These are phyloP conservation scores for Drosophila histrio DNA, from an alignment of 2,888 invertebrate species.

Conservation along the genomic window DNA sequence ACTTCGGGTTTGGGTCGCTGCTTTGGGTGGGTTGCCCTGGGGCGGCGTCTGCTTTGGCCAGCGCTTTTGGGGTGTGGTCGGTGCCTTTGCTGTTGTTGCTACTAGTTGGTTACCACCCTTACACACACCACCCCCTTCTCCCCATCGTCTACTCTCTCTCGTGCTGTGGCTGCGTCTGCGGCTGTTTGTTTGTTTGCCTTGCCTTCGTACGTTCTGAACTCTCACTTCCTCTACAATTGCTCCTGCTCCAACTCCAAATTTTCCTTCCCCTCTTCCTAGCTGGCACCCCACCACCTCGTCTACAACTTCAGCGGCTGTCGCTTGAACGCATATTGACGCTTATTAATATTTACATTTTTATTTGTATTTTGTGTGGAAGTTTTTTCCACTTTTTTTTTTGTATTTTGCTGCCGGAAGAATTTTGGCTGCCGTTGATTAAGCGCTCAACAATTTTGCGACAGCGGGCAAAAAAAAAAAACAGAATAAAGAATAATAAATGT, in stretches of 20 bases:
- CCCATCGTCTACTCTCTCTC: neutral
- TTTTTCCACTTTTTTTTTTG: slow-evolving; percentile 17
- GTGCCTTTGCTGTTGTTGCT: slow-evolving; percentile 1
- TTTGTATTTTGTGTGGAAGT: slow-evolving; percentile 55
- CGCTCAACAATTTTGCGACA: slow-evolving; percentile 61
- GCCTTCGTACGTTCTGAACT: slow-evolving; percentile 30
- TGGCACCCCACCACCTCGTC: neutral
- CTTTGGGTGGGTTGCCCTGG: slow-evolving; percentile 8
- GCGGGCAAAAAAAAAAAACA: slow-evolving; percentile 8
- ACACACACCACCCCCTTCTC: neutral
- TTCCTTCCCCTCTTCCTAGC: neutral
- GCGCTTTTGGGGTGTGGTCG: slow-evolving; percentile 42
- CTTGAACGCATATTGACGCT: slow-evolving; percentile 76
- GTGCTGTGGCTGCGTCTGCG: slow-evolving; percentile 32
- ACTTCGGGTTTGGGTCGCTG: slow-evolving; percentile 27
- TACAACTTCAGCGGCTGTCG: slow-evolving; percentile 28
- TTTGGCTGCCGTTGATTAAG: slow-evolving; percentile 70
- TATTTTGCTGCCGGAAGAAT: slow-evolving; percentile 15
- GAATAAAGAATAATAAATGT: slow-evolving; percentile 46
- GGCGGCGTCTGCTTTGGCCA: slow-evolving; percentile 45
- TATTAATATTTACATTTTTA: slow-evolving; percentile 81
- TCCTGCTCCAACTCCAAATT: neutral
- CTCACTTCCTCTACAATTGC: neutral
- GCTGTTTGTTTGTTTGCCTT: slow-evolving; percentile 63
- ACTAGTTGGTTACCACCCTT: neutral